A percentile compares a stretch with the other conserved stretches of the same genome.
phyloP scores from a whole-genome alignment of 2,113 vertebrate species.

The Indicator indicator region DNA sequence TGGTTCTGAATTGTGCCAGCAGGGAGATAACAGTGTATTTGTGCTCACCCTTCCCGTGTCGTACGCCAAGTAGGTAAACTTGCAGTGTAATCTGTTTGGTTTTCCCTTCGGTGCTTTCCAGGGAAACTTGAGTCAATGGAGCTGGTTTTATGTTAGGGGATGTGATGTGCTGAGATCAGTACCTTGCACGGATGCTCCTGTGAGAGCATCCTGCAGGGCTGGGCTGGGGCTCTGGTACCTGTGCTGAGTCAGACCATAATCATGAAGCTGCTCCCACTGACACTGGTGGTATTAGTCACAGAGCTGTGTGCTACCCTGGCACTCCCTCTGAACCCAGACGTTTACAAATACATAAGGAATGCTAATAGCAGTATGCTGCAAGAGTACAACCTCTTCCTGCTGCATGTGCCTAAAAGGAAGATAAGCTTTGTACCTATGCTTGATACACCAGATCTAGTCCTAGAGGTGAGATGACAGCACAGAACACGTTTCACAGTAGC shows the following conservation, averaged over 20 bases:
- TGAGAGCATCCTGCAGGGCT: accelerated
- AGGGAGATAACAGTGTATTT: constrained; percentile 35
- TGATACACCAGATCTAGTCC: not conserved
- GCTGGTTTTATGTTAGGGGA: not conserved
- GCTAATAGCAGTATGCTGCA: not conserved
- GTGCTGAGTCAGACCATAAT: not conserved
- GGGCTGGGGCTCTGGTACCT: not conserved
- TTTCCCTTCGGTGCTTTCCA: not conserved
- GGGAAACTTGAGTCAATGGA: not conserved
- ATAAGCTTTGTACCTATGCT: not conserved
- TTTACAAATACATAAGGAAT: not conserved
- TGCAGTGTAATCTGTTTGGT: not conserved
- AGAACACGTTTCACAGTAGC: not conserved
- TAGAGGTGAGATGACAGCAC: not conserved
- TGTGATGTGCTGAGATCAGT: not conserved
- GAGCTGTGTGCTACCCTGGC: not conserved
- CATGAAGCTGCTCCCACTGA: not conserved
- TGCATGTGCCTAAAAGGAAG: accelerated
- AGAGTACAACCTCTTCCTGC: not conserved
- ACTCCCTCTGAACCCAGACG: not conserved
- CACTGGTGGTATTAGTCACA: not conserved
- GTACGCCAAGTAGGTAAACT: not conserved
- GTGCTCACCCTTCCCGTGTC: not conserved
- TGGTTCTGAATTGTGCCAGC: not conserved
- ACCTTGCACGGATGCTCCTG: accelerated